phyloP scores from a whole-genome alignment of 2,888 invertebrate genomes.

The Drosophila borborema region DNA sequence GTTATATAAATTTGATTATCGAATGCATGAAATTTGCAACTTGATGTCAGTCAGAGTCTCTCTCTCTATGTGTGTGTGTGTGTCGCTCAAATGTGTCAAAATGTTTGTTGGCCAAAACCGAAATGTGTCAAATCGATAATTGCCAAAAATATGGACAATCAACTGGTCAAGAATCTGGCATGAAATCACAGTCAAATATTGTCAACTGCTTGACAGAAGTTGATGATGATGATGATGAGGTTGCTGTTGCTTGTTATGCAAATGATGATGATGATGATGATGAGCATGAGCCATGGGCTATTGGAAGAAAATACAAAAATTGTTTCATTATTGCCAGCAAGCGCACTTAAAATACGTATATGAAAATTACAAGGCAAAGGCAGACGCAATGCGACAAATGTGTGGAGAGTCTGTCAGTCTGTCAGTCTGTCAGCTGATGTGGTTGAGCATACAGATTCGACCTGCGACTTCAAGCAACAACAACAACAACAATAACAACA shows the following conservation, averaged over 20 bases:
- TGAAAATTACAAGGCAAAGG: conserved; percentile 53
- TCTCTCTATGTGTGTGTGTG: background rate
- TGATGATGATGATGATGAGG: conserved; percentile 23
- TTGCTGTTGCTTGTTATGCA: background rate
- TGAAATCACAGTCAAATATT: conserved; percentile 18
- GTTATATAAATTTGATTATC: conserved; percentile 49
- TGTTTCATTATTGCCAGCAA: conserved; percentile 51
- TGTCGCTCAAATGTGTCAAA: conserved; percentile 49
- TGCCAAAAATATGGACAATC: conserved; percentile 47
- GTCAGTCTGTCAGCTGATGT: conserved; percentile 4
- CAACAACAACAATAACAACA: conserved; percentile 2
- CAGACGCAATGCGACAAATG: conserved; percentile 58
- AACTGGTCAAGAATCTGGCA: conserved; percentile 10
- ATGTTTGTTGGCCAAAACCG: conserved; percentile 55
- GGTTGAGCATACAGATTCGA: conserved; percentile 21
- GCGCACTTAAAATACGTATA: conserved; percentile 44
- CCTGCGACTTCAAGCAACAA: conserved; percentile 23
- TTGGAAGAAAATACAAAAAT: conserved; percentile 43
- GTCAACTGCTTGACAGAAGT: conserved; percentile 12
- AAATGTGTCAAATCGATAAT: conserved; percentile 78
- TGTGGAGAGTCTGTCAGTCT: conserved; percentile 43
- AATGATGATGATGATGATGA: conserved; percentile 5
- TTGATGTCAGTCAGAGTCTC: conserved; percentile 13
- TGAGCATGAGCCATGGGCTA: conserved; percentile 20
- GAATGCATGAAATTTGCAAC: conserved; percentile 41